A percentile compares a stretch with the other conserved stretches of the same genome.
Evolutionary conservation across 2,888 invertebrate species (phyloP).

Genomic region (Dicycla oo): DNA sequence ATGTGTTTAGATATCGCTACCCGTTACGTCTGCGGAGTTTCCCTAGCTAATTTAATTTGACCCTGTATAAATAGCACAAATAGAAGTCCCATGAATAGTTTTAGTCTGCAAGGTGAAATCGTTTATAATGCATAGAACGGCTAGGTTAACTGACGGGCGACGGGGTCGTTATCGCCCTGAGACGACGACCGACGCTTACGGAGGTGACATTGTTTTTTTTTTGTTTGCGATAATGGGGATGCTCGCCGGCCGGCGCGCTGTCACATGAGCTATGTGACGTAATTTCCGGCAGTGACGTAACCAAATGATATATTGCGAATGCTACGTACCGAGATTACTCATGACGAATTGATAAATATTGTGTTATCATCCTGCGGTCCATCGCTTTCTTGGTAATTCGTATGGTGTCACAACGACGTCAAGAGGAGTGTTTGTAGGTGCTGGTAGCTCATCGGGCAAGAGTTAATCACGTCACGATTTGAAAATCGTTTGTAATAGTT

Average conservation of each 20-base stretch:
- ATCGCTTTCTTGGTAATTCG: constrained; percentile 19
- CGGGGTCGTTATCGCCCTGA: constrained; percentile 72
- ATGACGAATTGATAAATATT: constrained; percentile 59
- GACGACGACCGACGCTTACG: constrained; percentile 62
- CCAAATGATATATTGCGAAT: constrained; percentile 52
- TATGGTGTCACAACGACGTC: constrained; percentile 43
- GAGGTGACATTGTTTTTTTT: constrained; percentile 78
- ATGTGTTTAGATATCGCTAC: too few relatives aligned
- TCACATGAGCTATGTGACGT: constrained; percentile 66
- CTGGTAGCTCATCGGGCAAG: constrained; percentile 45
- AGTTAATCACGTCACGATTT: constrained; percentile 56
- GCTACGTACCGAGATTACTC: constrained; percentile 59
- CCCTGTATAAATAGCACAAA: constrained; percentile 23
- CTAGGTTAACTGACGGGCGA: constrained; percentile 68
- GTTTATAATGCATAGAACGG: constrained; percentile 51
- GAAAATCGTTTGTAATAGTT: constrained; percentile 68
- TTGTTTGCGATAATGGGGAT: constrained; percentile 70
- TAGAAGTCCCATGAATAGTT: constrained; percentile 41
- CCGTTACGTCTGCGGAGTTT: too few relatives aligned
- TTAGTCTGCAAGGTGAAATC: constrained; percentile 51
- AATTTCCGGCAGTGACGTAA: constrained; percentile 68
- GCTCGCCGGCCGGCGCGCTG: constrained; percentile 58
- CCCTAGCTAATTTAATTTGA: too few relatives aligned
- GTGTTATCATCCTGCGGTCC: constrained; percentile 28
- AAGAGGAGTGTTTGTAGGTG: constrained; percentile 31